These are phyloP conservation scores for Habroteleia sp. DNA, from an alignment of 2,888 invertebrate species.

Conservation along the genomic window DNA sequence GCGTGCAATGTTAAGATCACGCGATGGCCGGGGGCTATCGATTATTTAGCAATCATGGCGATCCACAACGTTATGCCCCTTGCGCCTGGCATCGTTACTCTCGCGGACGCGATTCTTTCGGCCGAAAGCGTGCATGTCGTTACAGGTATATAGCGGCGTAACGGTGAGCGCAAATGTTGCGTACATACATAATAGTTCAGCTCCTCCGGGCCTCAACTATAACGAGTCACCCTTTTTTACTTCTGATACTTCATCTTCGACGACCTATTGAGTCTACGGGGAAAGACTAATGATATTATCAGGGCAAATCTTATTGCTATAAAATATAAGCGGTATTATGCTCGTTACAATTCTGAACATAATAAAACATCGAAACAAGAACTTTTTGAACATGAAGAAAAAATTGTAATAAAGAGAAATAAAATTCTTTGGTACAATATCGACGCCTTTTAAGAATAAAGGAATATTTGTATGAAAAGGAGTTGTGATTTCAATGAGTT, in stretches of 20 bases:
- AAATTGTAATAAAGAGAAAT: no score
- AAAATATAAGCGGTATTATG: no score
- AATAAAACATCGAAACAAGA: no score
- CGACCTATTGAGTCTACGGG: conserved; percentile 38
- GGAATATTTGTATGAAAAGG: no score
- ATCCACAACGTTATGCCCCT: conserved; percentile 62
- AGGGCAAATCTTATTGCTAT: not conserved
- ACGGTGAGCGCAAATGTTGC: conserved; percentile 65
- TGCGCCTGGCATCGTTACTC: conserved; percentile 51
- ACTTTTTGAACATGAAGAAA: no score
- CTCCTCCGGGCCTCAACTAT: conserved; percentile 65
- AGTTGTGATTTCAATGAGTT: no score
- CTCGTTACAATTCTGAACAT: no score
- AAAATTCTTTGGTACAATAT: no score
- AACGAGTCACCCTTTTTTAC: conserved; percentile 47
- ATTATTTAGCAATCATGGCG: conserved; percentile 72
- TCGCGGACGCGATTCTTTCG: conserved; percentile 66
- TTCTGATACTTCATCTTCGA: conserved; percentile 33
- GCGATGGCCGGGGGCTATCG: conserved; percentile 68
- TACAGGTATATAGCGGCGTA: conserved; percentile 57
- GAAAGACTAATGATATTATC: conserved; percentile 50
- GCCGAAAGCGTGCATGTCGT: conserved; percentile 68
- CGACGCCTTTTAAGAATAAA: no score
- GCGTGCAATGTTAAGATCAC: conserved; percentile 53
- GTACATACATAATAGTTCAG: conserved; percentile 72